These are phyloP conservation scores for Gnathonemus longibarbis DNA, from an alignment of 2,113 vertebrate species.

Conservation along the genomic window DNA sequence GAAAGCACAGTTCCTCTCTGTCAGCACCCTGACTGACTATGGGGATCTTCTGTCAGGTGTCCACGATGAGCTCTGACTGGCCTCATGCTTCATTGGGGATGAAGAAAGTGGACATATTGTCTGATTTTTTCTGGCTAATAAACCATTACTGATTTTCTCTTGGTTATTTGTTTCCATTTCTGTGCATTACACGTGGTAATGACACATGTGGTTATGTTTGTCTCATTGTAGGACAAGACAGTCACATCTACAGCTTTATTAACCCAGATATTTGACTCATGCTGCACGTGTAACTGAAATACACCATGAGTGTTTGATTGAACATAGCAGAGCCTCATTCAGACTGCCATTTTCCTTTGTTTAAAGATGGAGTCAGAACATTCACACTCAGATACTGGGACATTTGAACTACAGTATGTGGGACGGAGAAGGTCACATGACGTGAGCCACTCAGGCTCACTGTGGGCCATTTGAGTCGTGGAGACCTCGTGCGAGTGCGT, in stretches of 20 bases:
- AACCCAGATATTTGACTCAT: background rate
- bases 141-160: background rate
- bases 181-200: background rate
- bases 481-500: background rate
- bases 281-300: background rate
- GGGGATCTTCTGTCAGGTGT: conserved; percentile 46
- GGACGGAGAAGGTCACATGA: background rate
- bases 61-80: conserved; percentile 56
- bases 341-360: background rate
- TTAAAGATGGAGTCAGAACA: background rate
- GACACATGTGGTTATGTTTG: background rate
- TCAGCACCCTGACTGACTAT: conserved; percentile 62
- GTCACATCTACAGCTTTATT: background rate
- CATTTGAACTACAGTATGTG: background rate
- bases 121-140: background rate
- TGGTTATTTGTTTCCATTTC: background rate
- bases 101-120: background rate
- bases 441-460: background rate
- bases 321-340: background rate
- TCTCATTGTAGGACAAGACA: background rate
- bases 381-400: background rate
- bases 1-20: conserved; percentile 43
- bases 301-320: background rate
- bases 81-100: background rate
- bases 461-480: background rate